Evolutionary conservation across 2,797 vertebrate genomes (phyloP), one percentile per base, ranked within the genome.

Genomic region (Pseudocheirus occidentalis): DNA sequence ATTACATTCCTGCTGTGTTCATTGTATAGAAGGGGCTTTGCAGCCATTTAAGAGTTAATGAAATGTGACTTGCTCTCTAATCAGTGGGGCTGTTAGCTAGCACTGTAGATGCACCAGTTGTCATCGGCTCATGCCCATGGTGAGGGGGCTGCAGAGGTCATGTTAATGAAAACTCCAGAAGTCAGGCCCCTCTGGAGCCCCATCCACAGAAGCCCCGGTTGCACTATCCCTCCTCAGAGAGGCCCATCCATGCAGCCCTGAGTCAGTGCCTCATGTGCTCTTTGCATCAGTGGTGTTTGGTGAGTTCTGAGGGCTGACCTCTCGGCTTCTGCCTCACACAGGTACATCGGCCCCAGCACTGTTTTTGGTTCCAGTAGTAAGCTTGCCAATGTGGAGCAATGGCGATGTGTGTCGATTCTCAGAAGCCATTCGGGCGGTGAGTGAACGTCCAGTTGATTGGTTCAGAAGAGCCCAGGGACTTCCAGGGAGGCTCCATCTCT

Each of bases 351-450:
- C 52, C 99, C 99, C 40, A 99, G 99, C 98, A 99, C 99, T 0
- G 99, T 99, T 97, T 99, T 99, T 92, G 99, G 99, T 59, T 99
- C 99, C 14, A 99, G 99, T 98, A 99, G 99, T 98, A 99, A 99
- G 97, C 99, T 99, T 96, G 99, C 99, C 93, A 99, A 99, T 1
- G 99, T 99, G 96, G 99, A 99, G 97, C 99, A 99, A 98, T 99
- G 99, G 99, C 99, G 99, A 94, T 99, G 99, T 98, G 99, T 99
- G 24, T 99, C 99, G 0, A 99, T 99, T 97, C 99, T 99, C 97
- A 99, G 99, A 98, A 99, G 99, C 98, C 99, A 99, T 98, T 99
- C 99, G 13, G 99, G 99, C 97, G 99, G 99, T 99, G 95, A 99
- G 99, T 98, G 95, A 24, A 7, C 0, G 3, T 40, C 16, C 18